Evolutionary conservation across 2,797 vertebrate genomes (phyloP).

Genomic region (Enoplosus armatus): DNA sequence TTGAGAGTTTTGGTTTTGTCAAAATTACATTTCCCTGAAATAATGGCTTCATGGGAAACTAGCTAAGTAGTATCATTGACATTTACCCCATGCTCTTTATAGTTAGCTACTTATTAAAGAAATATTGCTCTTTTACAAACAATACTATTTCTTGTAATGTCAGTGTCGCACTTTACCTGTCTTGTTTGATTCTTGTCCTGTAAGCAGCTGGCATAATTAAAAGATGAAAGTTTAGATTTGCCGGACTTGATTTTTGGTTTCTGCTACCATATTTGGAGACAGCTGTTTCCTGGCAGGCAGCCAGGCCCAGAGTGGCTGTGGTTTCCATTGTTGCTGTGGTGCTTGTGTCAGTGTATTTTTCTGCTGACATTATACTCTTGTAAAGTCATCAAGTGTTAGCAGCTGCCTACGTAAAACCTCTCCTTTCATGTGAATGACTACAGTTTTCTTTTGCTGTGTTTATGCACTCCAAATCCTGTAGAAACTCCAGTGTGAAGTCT

Average conservation of each 20-base stretch:
- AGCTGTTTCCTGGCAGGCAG: neutral
- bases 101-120: neutral
- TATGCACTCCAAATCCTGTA: neutral
- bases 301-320: neutral
- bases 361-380: conserved; percentile 26
- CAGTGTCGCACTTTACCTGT: neutral
- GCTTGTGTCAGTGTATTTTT: conserved; percentile 20
- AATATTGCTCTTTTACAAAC: neutral
- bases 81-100: neutral
- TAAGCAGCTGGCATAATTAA: neutral
- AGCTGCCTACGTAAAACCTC: neutral
- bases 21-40: neutral
- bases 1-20: neutral
- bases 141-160: neutral
- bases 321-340: conserved; percentile 10
- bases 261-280: conserved; percentile 1
- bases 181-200: neutral
- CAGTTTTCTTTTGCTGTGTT: neutral
- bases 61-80: neutral
- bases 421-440: conserved; percentile 1
- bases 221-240: neutral
- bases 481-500: neutral
- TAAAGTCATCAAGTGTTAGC: neutral
- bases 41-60: neutral
- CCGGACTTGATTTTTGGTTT: conserved; percentile 25